A percentile compares a stretch with the other conserved stretches of the same genome.
These are phyloP conservation scores for Aphelenchoides besseyi DNA, from an alignment of 1,140 invertebrate species.

Conservation along the genomic window DNA sequence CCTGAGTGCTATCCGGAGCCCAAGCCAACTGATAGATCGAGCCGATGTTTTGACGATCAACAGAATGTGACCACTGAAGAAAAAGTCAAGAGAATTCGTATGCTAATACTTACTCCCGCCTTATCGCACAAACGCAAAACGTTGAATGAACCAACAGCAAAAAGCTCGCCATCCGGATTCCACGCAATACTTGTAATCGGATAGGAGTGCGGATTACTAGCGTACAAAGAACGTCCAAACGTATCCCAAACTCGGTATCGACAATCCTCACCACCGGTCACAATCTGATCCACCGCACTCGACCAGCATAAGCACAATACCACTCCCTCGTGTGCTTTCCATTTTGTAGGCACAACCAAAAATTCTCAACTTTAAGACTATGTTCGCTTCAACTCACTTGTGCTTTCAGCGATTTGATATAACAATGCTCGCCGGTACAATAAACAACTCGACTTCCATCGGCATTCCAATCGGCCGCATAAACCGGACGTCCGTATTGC, in stretches of 20 bases:
- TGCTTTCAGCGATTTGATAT: conserved; percentile 84
- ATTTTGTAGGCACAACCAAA: conserved; percentile 69
- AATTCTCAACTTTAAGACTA: conserved; percentile 2
- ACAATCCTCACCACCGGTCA: conserved; percentile 92
- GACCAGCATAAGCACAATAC: conserved; percentile 86
- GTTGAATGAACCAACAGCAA: conserved; percentile 88
- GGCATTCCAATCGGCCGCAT: conserved; percentile 81
- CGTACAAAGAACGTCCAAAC: conserved; percentile 80
- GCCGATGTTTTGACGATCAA: conserved; percentile 79
- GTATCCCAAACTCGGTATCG: conserved; percentile 85
- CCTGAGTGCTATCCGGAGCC: conserved; percentile 90
- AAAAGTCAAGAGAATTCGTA: neutral
- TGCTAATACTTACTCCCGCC: conserved; percentile 73
- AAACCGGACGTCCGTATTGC: conserved; percentile 74
- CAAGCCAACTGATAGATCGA: conserved; percentile 82
- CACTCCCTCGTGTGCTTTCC: conserved; percentile 91
- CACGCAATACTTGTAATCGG: conserved; percentile 86
- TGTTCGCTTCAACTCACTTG: conserved; percentile 67
- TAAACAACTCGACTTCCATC: conserved; percentile 80
- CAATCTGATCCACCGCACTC: conserved; percentile 77
- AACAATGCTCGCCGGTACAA: conserved; percentile 75
- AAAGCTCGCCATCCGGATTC: conserved; percentile 82
- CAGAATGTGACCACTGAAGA: conserved; percentile 84
- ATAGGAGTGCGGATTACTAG: conserved; percentile 77
- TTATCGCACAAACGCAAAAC: conserved; percentile 85